Conservation (phyloP, 2,888 invertebrate genomes). For the Odontothrips loti region DNA sequence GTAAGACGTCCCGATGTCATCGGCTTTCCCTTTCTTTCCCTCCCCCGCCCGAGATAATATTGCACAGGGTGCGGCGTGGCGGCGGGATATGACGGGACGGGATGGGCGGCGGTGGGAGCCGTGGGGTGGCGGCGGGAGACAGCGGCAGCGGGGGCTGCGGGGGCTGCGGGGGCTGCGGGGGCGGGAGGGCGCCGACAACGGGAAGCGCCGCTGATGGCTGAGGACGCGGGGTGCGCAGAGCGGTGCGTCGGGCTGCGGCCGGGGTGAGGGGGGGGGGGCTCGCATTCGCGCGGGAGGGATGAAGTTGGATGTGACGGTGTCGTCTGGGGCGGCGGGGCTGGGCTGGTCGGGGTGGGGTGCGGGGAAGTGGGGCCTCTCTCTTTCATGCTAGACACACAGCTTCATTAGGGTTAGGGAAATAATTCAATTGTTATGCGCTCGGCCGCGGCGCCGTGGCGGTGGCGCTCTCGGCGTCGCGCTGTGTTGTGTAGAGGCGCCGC, state of each 20-base stretch:
- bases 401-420: slow-evolving; percentile 25
- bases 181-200: neutral
- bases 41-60: neutral
- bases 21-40: neutral
- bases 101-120: neutral
- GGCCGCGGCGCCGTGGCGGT: neutral
- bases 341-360: neutral
- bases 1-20: neutral
- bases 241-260: neutral
- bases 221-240: neutral
- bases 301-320: neutral
- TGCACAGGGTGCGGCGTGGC: neutral
- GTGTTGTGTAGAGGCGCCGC: too few species aligned
- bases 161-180: neutral
- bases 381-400: slow-evolving; percentile 26
- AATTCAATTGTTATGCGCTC: neutral
- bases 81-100: neutral
- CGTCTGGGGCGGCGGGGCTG: neutral
- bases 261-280: too few species aligned
- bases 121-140: neutral
- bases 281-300: too few species aligned
- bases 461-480: too few species aligned
- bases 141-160: neutral
- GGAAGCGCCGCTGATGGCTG: neutral
- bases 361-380: neutral